Conservation (phyloP, 1,140 invertebrate genomes). For the Zaprionus davidi region DNA sequence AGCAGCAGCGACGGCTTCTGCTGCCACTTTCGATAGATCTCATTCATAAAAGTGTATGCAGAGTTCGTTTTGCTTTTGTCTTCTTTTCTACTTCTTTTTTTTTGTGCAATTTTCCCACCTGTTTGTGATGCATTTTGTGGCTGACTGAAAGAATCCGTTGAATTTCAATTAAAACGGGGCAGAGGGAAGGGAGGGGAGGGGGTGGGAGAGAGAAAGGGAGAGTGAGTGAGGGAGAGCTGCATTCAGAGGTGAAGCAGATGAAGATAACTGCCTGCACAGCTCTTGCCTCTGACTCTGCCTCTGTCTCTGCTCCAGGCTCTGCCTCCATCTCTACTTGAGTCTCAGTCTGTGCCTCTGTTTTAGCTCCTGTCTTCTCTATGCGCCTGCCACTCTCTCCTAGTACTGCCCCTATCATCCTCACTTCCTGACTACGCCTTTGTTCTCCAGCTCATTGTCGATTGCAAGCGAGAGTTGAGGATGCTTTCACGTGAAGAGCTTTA, state of each 20-base stretch:
- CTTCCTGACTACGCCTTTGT: neutral
- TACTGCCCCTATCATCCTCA: too few relatives aligned
- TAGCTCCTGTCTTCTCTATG: neutral
- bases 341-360: neutral
- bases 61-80: neutral
- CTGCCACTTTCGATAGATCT: conserved; percentile 1
- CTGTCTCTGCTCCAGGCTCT: neutral
- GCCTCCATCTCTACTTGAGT: neutral
- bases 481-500: neutral
- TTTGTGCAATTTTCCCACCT: conserved; percentile 5
- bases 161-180: conserved; percentile 58
- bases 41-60: conserved; percentile 1
- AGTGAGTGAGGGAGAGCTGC: neutral
- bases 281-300: neutral
- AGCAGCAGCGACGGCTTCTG: neutral
- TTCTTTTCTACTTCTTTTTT: neutral
- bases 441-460: conserved; percentile 5
- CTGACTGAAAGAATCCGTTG: conserved; percentile 42
- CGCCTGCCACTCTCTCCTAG: too few relatives aligned
- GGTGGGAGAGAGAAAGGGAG: neutral
- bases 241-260: conserved; percentile 30
- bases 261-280: conserved; percentile 44
- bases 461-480: neutral
- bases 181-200: conserved; percentile 12
- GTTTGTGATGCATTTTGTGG: conserved; percentile 33